Evolutionary conservation across 2,113 vertebrate species (phyloP).

Genomic region (Lamprologus lemairii): DNA sequence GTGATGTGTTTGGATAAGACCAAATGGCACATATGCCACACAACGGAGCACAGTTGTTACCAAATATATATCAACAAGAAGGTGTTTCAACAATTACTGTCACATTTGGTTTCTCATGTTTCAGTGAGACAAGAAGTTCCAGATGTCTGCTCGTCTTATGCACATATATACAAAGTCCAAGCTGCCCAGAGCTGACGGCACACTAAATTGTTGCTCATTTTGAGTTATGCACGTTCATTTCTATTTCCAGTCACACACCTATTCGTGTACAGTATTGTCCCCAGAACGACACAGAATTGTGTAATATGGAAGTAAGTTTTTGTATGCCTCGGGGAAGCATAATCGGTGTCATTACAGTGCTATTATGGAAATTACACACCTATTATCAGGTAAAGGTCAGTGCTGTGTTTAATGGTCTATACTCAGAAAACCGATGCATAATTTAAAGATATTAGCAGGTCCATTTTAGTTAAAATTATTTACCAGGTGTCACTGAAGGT

Average conservation of each 20-base stretch:
- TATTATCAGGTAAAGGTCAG: constrained; percentile 12
- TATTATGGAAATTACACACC: neutral
- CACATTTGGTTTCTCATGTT: neutral
- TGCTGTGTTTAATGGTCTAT: neutral
- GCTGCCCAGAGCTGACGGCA: neutral
- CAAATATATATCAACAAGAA: neutral
- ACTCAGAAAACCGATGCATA: neutral
- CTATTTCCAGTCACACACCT: neutral
- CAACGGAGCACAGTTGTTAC: neutral
- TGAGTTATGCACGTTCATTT: neutral
- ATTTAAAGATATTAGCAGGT: neutral
- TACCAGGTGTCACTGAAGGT: neutral
- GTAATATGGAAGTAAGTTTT: neutral
- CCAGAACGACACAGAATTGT: neutral
- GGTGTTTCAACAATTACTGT: neutral
- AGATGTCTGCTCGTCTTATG: neutral
- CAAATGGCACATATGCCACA: neutral
- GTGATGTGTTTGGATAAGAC: neutral
- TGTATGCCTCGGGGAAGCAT: neutral
- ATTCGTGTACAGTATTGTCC: neutral
- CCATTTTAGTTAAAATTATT: neutral
- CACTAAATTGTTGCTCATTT: neutral
- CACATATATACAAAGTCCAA: neutral
- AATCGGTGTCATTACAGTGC: neutral
- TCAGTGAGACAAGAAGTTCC: neutral